These are phyloP conservation scores for Oenanthe oenanthe DNA, from an alignment of 2,113 vertebrate species.

Conservation along the genomic window DNA sequence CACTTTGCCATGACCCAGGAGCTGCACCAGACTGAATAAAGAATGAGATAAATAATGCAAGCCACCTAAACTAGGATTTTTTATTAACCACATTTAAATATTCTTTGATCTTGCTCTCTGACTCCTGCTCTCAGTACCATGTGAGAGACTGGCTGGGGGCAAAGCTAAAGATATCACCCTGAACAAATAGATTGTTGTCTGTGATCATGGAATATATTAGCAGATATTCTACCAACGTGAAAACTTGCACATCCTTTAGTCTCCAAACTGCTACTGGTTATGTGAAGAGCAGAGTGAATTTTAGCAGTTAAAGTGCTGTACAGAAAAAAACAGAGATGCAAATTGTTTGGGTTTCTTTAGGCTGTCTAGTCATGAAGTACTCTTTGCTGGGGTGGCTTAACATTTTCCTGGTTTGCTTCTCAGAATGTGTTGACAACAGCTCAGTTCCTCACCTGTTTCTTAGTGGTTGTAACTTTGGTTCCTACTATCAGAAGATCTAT, in stretches of 20 bases:
- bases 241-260: not conserved
- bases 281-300: not conserved
- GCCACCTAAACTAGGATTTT: not conserved
- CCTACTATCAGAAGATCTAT: not conserved
- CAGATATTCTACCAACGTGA: not conserved
- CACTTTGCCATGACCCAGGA: not conserved
- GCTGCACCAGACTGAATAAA: not conserved
- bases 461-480: not conserved
- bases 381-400: not conserved
- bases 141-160: not conserved
- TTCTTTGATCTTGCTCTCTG: slow-evolving; percentile 26
- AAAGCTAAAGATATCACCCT: not conserved
- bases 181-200: not conserved
- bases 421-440: not conserved
- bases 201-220: not conserved
- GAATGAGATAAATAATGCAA: slow-evolving; percentile 41
- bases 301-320: not conserved
- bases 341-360: not conserved
- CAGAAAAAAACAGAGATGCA: not conserved
- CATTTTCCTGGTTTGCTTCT: not conserved
- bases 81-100: slow-evolving; percentile 21
- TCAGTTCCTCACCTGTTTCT: not conserved
- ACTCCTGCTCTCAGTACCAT: not conserved
- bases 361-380: not conserved
- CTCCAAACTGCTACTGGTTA: not conserved